These are phyloP conservation scores for Macquaria australasica DNA, from an alignment of 2,113 vertebrate species.

Conservation along the genomic window DNA sequence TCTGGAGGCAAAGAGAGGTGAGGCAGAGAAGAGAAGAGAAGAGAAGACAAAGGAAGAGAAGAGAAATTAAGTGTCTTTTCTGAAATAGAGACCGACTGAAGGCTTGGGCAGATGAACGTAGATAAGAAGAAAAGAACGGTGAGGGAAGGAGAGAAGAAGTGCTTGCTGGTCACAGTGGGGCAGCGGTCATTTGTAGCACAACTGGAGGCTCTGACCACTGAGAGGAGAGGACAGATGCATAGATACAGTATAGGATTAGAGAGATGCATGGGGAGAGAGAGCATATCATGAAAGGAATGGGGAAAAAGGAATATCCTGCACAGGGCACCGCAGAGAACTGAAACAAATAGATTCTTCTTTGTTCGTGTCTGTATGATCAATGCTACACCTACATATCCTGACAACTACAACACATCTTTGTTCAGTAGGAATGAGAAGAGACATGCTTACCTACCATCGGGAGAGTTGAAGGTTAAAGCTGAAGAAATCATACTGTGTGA, in stretches of 20 bases:
- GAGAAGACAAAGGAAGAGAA: conserved; percentile 34
- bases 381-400: neutral
- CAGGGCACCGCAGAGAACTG: conserved; percentile 1
- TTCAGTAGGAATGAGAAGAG: conserved; percentile 25
- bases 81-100: conserved; percentile 48
- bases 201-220: conserved; percentile 63
- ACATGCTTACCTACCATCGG: conserved; percentile 13
- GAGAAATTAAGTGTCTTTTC: conserved; percentile 35
- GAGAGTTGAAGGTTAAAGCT: conserved; percentile 73
- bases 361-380: neutral
- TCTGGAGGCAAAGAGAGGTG: conserved; percentile 46
- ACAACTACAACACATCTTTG: conserved; percentile 1
- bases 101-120: conserved; percentile 38
- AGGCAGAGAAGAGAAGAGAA: conserved; percentile 24
- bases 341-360: conserved; percentile 17
- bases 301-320: conserved; percentile 16
- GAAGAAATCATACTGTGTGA: conserved; percentile 46
- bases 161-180: conserved; percentile 66
- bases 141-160: conserved; percentile 24
- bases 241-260: conserved; percentile 65
- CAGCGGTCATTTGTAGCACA: conserved; percentile 64
- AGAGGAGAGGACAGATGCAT: conserved; percentile 58
- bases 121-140: conserved; percentile 60
- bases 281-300: conserved; percentile 45
- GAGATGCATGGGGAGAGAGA: conserved; percentile 24